Evolutionary conservation across 1,140 invertebrate genomes (phyloP).

Genomic region (Rhopalosiphum padi): DNA sequence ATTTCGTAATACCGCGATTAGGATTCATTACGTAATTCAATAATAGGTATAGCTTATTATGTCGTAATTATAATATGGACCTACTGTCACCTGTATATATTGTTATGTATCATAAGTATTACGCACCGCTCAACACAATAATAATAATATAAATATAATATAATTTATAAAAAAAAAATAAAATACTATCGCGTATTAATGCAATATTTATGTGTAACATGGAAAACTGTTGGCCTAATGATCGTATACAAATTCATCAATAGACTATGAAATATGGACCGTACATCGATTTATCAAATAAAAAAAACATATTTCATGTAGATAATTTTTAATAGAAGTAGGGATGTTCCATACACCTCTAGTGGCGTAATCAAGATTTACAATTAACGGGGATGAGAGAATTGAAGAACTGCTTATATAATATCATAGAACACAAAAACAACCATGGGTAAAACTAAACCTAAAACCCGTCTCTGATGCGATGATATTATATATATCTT

Average conservation of each 20-base stretch:
- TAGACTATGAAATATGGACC: background rate
- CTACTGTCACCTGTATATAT: background rate
- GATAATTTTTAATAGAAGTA: background rate
- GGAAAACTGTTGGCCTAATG: background rate
- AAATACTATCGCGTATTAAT: background rate
- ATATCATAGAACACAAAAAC: background rate
- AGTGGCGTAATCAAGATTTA: background rate
- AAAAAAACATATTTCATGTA: background rate
- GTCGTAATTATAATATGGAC: conserved; percentile 2
- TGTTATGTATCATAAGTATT: background rate
- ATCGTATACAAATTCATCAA: background rate
- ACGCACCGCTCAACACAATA: background rate
- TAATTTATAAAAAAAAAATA: no score
- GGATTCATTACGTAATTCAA: conserved; percentile 15
- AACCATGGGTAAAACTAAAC: background rate
- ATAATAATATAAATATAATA: background rate
- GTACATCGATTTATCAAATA: background rate
- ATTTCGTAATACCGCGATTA: background rate
- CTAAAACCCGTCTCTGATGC: background rate
- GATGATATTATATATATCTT: background rate
- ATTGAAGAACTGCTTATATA: background rate
- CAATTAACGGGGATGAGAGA: no score
- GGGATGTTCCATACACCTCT: background rate
- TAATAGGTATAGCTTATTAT: background rate
- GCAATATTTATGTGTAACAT: background rate